Evolutionary conservation across 2,888 invertebrate species (phyloP).

Genomic region (Incurvaria masculella): DNA sequence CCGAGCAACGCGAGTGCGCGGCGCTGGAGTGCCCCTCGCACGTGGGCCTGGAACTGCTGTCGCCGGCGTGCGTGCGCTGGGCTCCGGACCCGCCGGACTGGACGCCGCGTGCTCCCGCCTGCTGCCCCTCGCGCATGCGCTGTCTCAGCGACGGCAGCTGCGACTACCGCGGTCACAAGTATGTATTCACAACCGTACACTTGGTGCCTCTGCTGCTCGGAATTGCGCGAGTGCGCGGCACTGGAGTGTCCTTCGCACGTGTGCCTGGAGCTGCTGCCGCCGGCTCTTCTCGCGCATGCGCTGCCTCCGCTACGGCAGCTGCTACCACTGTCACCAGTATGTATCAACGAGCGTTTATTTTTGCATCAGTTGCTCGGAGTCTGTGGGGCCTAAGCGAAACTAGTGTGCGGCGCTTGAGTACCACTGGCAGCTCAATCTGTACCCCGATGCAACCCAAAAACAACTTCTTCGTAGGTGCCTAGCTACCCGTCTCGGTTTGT

Average conservation of each 20-base stretch:
- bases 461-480: no score
- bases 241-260: slow-evolving; percentile 82
- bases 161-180: slow-evolving; percentile 61
- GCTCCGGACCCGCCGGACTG: slow-evolving; percentile 74
- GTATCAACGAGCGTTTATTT: no score
- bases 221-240: slow-evolving; percentile 72
- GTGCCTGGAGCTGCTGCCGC: slow-evolving; percentile 80
- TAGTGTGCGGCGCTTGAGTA: no score
- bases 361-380: no score
- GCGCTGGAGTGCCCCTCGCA: slow-evolving; percentile 80
- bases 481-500: no score
- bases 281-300: slow-evolving; percentile 79
- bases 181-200: no score
- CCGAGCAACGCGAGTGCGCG: slow-evolving; percentile 66
- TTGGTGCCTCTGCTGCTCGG: slow-evolving; percentile 79
- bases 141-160: slow-evolving; percentile 85
- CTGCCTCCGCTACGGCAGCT: no score
- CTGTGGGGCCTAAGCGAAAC: no score
- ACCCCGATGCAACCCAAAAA: no score
- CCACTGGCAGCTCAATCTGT: no score
- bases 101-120: slow-evolving; percentile 68
- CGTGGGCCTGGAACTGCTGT: slow-evolving; percentile 80
- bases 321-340: no score
- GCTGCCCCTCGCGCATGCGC: slow-evolving; percentile 75
- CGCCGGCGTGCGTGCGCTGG: slow-evolving; percentile 84